A percentile compares a stretch with the other conserved stretches of the same genome.
phyloP scores from a whole-genome alignment of 2,113 vertebrate genomes.

The Trematocara nigrifrons region DNA sequence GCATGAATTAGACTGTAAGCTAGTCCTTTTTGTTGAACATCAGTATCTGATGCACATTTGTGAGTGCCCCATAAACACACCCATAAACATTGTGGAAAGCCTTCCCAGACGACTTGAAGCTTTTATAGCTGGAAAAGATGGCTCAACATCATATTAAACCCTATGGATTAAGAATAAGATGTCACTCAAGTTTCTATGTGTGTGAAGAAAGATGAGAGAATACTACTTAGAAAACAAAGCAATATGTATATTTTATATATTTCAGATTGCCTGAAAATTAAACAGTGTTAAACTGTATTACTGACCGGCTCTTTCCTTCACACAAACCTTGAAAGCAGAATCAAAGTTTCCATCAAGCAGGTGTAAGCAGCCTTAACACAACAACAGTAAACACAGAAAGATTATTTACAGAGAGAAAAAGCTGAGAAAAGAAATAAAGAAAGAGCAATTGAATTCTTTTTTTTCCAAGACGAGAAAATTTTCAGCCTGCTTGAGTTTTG shows the following conservation, averaged over 20 bases:
- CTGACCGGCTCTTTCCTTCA: not conserved
- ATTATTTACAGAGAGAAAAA: not conserved
- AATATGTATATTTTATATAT: not conserved
- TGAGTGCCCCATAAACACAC: not conserved
- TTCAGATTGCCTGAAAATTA: not conserved
- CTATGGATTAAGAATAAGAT: not conserved
- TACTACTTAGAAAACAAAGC: not conserved
- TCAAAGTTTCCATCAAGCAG: not conserved
- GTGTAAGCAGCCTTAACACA: not conserved
- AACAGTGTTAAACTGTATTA: not conserved
- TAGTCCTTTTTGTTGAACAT: not conserved
- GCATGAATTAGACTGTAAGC: not conserved
- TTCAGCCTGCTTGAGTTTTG: conserved; percentile 18
- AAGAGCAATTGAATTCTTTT: not conserved
- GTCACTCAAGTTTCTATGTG: not conserved
- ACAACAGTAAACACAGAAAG: not conserved
- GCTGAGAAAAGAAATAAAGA: not conserved
- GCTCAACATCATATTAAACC: not conserved
- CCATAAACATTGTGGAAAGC: not conserved
- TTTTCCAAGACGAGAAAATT: not conserved
- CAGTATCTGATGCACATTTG: not conserved
- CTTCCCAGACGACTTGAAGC: not conserved
- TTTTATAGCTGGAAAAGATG: not conserved
- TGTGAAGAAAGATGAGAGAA: not conserved
- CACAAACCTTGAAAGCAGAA: not conserved